Evolutionary conservation across 2,888 invertebrate genomes (phyloP).

Genomic region (Rhagophthalmus giganteus): DNA sequence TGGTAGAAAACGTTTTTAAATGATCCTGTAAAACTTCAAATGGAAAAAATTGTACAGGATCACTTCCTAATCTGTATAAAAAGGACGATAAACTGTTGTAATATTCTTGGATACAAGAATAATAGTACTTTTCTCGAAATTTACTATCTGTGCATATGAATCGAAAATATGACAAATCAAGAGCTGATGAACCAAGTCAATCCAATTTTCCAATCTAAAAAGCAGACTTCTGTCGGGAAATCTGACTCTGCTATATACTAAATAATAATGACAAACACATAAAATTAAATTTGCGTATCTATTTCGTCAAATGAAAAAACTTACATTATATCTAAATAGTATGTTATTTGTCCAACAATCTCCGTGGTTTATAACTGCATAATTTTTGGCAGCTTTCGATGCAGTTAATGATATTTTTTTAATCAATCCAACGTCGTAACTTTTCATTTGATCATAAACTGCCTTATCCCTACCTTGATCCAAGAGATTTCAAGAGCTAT

Average conservation of each 20-base stretch:
- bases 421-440: slow-evolving; percentile 18
- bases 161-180: not conserved
- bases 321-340: not conserved
- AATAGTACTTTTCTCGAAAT: slow-evolving; percentile 28
- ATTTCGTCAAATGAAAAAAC: too few relatives aligned
- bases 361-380: slow-evolving; percentile 6
- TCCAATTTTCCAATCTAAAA: not conserved
- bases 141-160: not conserved
- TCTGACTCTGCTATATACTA: not conserved
- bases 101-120: slow-evolving; percentile 39
- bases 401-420: not conserved
- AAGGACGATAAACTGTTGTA: slow-evolving; percentile 36
- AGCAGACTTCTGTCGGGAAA: not conserved
- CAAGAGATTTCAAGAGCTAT: slow-evolving; percentile 12
- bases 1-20: slow-evolving; percentile 38
- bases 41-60: slow-evolving; percentile 41
- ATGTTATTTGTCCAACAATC: slow-evolving; percentile 5
- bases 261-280: not conserved
- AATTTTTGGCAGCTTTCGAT: slow-evolving; percentile 6
- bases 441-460: slow-evolving; percentile 24
- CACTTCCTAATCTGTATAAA: slow-evolving; percentile 38
- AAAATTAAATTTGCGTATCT: too few relatives aligned
- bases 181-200: not conserved
- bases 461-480: slow-evolving; percentile 20
- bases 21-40: slow-evolving; percentile 41